Evolutionary conservation across 1,140 invertebrate species (phyloP), one percentile per base, ranked within the genome.

Genomic region (Zelostemma sp.): DNA sequence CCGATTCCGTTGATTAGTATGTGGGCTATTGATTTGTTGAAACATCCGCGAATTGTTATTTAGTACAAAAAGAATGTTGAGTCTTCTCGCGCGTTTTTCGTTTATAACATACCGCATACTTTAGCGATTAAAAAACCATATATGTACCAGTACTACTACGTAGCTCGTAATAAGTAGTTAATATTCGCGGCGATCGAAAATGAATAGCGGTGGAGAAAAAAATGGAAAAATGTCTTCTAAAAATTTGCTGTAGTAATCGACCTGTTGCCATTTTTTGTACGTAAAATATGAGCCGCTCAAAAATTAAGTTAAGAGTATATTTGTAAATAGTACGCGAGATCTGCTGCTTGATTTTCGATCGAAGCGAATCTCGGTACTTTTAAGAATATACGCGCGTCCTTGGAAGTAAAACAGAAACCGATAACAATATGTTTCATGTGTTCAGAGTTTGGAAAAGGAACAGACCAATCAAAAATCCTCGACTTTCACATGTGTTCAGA

Each of bases 351-450:
- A 17, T 55, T 54, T 65, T 67, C 63, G 51, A 46, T 46, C 64
- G 56, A 65, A 59, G 58, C 65, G 65, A 68, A 68, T 74, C n/a
- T 73, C 51, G 43, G 68, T 68, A 69, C 57, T 54, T 64, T 6
- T 74, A 75, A 80, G 58, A 57, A 75, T 74, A n/a, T n/a, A n/a
- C n/a, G n/a, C n/a, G 78, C 68, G 72, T 80, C 72, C 75, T 61
- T 76, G 54, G 47, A 62, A 71, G 49, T 58, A 67, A 33, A 53
- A 64, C 54, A 68, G 56, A 33, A 49, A 76, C 73, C 61, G 60
- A 79, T 79, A n/a, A 78, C 75, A 78, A 80, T 79, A 80, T 73
- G 69, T 79, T 79, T 38, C 78, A 81, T 81, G 81, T 84, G 81
- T 84, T 84, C 76, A 82, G 76, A 62, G 63, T 79, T 79, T 72